Base-by-base conservation (phyloP, 2,888 invertebrate species). In the Crepidodera aurea region DNA sequence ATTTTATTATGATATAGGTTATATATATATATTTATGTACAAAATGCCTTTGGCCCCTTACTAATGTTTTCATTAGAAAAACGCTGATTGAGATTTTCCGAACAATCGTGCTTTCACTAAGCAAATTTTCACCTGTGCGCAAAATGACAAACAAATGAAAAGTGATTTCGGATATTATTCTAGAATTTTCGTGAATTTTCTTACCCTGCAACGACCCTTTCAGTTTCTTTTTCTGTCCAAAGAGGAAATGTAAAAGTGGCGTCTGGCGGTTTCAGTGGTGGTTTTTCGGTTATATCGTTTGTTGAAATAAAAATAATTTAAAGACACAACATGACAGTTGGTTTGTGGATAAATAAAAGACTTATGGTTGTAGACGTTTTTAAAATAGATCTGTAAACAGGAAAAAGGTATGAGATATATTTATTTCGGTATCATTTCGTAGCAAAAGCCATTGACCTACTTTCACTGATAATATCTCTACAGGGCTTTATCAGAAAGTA, bases 301-400 rank as follows among this genome's bases (percentile, higher is more conserved):
- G 22, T 2, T 22, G 22, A 22, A 22, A 22, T 22, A n/a, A n/a
- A n/a, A n/a, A 4, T 22, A 4, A 2, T 22, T 22, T 4, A 22
- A 6, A 22, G 3, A 22, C 6, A 29, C 42, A 69, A 68, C 69
- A 74, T 74, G 73, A 69, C 70, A 56, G 66, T 61, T 37, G 67
- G 68, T 46, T 64, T 64, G 40, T 60, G 70, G 60, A 66, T 62
- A 58, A 71, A 72, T 59, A 69, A 67, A 59, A 71, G 69, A 53
- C 62, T 71, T 51, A 63, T 72, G 60, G 63, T 69, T 34, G 67
- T 68, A 10, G 71, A 71, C 32, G 69, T 69, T 50, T 70, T 69
- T 60, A 70, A 69, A 67, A 70, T 71, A 67, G 50, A 32, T 51
- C 60, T 48, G 37, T 51, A 22, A 62, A 40, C 18, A 8, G 6